phyloP scores from a whole-genome alignment of 1,140 invertebrate species.

The Conopomorpha cramerella region DNA sequence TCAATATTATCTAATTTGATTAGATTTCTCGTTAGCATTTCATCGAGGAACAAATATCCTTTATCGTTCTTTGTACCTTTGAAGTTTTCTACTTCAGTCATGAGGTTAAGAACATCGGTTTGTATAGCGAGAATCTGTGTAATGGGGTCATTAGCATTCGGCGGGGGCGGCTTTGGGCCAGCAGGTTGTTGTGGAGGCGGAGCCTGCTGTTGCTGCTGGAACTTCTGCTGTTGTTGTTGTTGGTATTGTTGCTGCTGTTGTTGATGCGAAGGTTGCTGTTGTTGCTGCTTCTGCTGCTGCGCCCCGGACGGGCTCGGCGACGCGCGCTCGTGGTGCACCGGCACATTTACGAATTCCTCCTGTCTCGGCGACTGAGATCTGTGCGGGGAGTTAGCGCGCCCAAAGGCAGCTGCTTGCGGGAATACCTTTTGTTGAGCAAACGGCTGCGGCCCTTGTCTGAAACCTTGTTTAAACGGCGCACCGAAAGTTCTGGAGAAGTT shows the following conservation, averaged over 20 bases:
- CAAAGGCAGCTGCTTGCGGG: constrained; percentile 29
- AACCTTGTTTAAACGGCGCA: constrained; percentile 40
- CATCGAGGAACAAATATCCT: constrained; percentile 86
- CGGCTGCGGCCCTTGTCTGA: constrained; percentile 36
- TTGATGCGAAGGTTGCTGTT: constrained; percentile 19
- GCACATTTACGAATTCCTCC: constrained; percentile 36
- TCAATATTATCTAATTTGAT: constrained; percentile 91
- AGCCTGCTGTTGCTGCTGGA: constrained; percentile 23
- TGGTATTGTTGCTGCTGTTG: no score
- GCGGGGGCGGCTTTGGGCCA: constrained; percentile 16
- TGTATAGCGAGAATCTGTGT: constrained; percentile 80
- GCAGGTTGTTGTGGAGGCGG: constrained; percentile 22
- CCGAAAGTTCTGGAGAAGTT: constrained; percentile 44
- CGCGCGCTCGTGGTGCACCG: constrained; percentile 31
- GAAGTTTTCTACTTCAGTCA: constrained; percentile 79
- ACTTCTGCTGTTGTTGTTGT: constrained; percentile 21
- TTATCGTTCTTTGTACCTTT: constrained; percentile 78
- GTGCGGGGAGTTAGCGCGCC: constrained; percentile 36
- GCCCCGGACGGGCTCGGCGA: constrained; percentile 29
- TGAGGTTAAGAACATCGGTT: constrained; percentile 78
- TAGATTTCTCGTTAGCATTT: constrained; percentile 92
- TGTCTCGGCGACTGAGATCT: constrained; percentile 49
- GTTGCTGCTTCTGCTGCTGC: constrained; percentile 26
- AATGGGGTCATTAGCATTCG: constrained; percentile 69
- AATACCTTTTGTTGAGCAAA: constrained; percentile 45